These are phyloP conservation scores for Scolopax bukidnonensis DNA, from an alignment of 2,797 vertebrate species.

Conservation along the genomic window DNA sequence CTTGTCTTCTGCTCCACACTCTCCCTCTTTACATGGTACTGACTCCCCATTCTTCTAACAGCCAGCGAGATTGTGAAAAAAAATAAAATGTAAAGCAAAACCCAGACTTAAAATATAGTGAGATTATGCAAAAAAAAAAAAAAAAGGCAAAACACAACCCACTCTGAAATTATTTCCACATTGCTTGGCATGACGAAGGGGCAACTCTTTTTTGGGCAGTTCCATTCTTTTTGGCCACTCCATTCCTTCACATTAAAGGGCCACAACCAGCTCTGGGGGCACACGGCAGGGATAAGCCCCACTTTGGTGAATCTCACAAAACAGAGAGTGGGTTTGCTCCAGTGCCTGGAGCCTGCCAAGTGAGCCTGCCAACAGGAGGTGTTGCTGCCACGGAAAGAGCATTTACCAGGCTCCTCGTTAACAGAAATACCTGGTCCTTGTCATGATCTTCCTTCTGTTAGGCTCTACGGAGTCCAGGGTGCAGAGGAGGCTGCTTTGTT, in stretches of 20 bases:
- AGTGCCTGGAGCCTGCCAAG: conserved; percentile 9
- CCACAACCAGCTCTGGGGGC: not conserved
- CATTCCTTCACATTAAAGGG: not conserved
- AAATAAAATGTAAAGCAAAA: not conserved
- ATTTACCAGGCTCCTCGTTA: conserved; percentile 41
- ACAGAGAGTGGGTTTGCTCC: not conserved
- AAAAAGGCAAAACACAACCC: not conserved
- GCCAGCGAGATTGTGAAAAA: not conserved
- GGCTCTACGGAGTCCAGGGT: not conserved
- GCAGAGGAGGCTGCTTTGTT: conserved; percentile 13
- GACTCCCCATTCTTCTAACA: not conserved
- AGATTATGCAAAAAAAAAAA: not conserved
- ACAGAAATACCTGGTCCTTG: conserved; percentile 61
- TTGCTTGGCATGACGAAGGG: not conserved
- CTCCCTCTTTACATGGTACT: not conserved
- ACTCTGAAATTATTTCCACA: conserved; percentile 15
- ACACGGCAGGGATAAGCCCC: not conserved
- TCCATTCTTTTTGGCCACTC: not conserved
- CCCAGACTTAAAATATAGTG: not conserved
- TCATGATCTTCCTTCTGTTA: conserved; percentile 38
- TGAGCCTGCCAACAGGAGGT: conserved; percentile 57
- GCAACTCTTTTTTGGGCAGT: not conserved
- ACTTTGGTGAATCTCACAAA: not conserved
- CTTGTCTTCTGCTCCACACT: not conserved
- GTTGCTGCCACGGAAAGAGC: conserved; percentile 37